Evolutionary conservation across 2,888 invertebrate genomes (phyloP).

Genomic region (Ochropleura plecta): DNA sequence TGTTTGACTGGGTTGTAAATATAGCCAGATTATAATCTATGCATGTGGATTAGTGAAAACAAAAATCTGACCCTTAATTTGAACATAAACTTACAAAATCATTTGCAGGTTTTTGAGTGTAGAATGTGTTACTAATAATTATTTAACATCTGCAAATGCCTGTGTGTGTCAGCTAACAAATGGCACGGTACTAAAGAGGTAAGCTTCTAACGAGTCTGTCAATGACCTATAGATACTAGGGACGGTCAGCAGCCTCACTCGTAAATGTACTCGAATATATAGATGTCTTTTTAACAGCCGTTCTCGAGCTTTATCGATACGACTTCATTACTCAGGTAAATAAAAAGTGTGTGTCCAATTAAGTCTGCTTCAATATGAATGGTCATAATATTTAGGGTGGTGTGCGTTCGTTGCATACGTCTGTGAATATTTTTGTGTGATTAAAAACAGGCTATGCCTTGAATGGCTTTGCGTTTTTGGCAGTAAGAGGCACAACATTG

Average conservation of each 20-base stretch:
- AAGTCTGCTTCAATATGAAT: background rate
- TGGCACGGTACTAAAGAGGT: conserved; percentile 2
- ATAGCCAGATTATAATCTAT: background rate
- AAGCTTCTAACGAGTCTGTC: conserved; percentile 20
- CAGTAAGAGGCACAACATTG: too few species aligned
- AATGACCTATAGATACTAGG: conserved; percentile 10
- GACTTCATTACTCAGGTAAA: conserved; percentile 34
- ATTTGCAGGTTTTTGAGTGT: conserved; percentile 3
- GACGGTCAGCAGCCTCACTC: conserved; percentile 23
- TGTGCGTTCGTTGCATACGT: background rate
- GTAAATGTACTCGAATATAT: conserved; percentile 31
- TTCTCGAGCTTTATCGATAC: conserved; percentile 27
- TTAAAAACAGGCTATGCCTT: background rate
- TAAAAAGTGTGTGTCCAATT: conserved; percentile 33
- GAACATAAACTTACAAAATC: background rate
- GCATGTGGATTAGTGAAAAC: background rate
- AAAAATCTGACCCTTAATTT: background rate
- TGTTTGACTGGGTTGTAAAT: background rate
- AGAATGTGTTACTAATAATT: conserved; percentile 1
- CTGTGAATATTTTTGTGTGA: background rate
- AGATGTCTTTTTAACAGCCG: conserved; percentile 43
- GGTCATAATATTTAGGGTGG: conserved; percentile 1
- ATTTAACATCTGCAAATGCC: conserved; percentile 15
- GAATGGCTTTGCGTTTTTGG: too few species aligned
- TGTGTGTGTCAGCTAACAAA: conserved; percentile 23